Base-by-base conservation (phyloP, 2,113 vertebrate species). In the Maccullochella peelii region DNA sequence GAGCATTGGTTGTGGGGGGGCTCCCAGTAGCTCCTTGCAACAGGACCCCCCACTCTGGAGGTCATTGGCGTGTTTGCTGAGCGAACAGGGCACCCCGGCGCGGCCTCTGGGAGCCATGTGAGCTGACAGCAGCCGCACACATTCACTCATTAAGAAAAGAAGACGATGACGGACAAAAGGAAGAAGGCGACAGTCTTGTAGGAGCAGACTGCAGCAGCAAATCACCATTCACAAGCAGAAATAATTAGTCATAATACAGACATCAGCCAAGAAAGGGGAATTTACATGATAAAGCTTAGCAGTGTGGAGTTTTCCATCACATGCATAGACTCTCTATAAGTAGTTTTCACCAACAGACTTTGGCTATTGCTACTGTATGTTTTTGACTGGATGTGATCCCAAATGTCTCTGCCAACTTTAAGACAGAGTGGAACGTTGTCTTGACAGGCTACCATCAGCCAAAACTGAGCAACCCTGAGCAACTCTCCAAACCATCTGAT, bases 21-120 rank as follows among this genome's bases (percentile, higher is more conserved):
- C 27, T 70, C 83, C 25, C 69, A 69, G 73, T 72, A 30, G 54
- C 82, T 80, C 44, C 50, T 58, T 85, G 82, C 67, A 58, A 72
- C 25, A 10, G 70, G 77, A 82, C 66, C 88, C 77, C 73, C 83
- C 79, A 74, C 27, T 75, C 27, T 67, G 79, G 75, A 70, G 77
- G 85, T 70, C 82, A 77, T 61, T 85, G 85, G 73, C 20, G 71
- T 91, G 87, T 94, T 94, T 92, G 85, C 88, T 49, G 83, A 87
- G 75, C 50, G 68, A 82, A 85, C 59, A 20, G 85, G 77, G 68
- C 40, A 16, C 70, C 80, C 87, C 25, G 5, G 82, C 50, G 27
- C 12, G 40, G 80, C 78, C 85, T 79, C 82, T 80, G 74, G 82
- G 78, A 78, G 77, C 88, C 90, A 83, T 92, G 86, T 87, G 90